These are phyloP conservation scores for Otus sunia DNA, from an alignment of 2,113 vertebrate genomes.

Conservation along the genomic window DNA sequence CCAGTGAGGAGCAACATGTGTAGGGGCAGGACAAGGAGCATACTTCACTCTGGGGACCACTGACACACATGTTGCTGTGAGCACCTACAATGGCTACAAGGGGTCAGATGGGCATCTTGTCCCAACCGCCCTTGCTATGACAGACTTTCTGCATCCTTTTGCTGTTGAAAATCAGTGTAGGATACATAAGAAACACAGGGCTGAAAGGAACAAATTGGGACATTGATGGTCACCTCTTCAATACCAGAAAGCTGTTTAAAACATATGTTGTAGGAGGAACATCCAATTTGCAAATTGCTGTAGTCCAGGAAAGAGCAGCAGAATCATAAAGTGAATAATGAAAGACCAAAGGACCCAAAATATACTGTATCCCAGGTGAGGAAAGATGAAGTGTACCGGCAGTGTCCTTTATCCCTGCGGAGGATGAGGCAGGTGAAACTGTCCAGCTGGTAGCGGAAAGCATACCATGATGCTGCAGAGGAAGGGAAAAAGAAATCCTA, in stretches of 20 bases:
- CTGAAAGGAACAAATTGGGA: background rate
- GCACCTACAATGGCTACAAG: background rate
- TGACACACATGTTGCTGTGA: background rate
- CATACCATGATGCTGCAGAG: rapidly evolving
- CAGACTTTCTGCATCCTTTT: background rate
- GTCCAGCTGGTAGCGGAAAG: background rate
- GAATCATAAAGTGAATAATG: background rate
- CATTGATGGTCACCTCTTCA: background rate
- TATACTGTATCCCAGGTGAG: background rate
- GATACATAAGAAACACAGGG: background rate
- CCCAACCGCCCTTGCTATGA: background rate
- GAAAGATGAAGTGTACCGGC: background rate
- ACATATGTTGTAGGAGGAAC: background rate
- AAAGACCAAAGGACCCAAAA: background rate
- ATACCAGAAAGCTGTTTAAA: background rate
- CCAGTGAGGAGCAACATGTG: background rate
- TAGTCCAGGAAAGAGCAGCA: background rate
- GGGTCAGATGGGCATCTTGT: background rate
- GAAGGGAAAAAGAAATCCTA: background rate
- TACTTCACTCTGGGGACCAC: background rate
- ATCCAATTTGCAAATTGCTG: background rate
- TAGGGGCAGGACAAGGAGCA: background rate
- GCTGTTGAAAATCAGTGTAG: background rate
- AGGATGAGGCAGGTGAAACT: background rate
- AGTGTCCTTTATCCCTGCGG: background rate